phyloP scores from a whole-genome alignment of 2,113 vertebrate genomes.

The Tachuris rubrigastra region DNA sequence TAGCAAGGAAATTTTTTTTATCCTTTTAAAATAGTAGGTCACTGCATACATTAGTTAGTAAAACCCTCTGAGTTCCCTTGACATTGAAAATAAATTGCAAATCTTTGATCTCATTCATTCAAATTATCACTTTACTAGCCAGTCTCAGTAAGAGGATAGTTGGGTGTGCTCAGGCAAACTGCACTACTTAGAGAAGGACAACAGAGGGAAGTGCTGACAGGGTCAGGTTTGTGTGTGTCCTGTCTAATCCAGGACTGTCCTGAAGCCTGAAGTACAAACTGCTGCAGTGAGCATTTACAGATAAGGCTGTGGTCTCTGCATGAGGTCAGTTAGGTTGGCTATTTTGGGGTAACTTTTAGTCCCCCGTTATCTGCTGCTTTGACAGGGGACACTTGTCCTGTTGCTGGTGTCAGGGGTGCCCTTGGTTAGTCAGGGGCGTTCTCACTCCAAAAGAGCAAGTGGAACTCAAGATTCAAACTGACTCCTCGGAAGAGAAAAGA shows the following conservation, averaged over 20 bases:
- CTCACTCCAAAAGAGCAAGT: neutral
- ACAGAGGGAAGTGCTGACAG: neutral
- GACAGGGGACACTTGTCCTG: neutral
- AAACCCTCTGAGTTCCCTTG: neutral
- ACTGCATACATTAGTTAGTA: neutral
- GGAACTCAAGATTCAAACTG: neutral
- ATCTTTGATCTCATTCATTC: neutral
- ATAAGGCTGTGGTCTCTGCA: neutral
- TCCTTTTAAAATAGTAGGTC: neutral
- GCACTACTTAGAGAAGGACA: neutral
- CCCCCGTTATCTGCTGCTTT: neutral
- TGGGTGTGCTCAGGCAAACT: neutral
- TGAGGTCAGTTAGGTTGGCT: neutral
- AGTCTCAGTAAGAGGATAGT: neutral
- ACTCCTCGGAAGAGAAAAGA: neutral
- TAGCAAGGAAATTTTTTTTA: neutral
- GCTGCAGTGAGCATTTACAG: fast-evolving
- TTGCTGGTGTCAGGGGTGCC: neutral
- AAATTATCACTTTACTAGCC: neutral
- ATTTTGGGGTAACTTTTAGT: neutral
- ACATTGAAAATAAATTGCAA: neutral
- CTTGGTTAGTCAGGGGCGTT: neutral
- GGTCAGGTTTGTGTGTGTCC: neutral
- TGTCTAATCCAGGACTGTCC: neutral
- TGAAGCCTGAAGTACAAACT: neutral